Evolutionary conservation across 2,888 invertebrate genomes (phyloP), one percentile per base, ranked within the genome.

Genomic region (Macropis europaea): DNA sequence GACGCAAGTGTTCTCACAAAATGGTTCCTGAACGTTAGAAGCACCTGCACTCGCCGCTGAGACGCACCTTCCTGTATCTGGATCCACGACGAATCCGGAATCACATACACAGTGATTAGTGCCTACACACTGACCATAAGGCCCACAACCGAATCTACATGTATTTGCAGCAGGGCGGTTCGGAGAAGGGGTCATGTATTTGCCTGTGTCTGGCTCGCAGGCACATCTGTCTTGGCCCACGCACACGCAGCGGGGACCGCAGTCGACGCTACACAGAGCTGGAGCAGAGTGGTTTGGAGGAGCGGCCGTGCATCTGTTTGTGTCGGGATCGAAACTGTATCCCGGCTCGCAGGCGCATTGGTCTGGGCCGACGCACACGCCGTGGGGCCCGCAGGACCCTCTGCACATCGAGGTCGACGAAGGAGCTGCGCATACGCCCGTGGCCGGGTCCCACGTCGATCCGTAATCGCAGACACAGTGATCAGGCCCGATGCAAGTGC

Each of bases 81-180:
- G 50, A 2, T 81, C 73, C 11, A 2, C 92, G 60, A 90, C 87
- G 66, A 85, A 91, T 3, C 92, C 92, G 1, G 85, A 82, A 74
- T 90, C 88, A 81, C 94, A 94, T 1, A 89, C 88, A 82, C 94
- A 94, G 22, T 90, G 89, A 62, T 93, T 92, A 0, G 92, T 92
- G 0, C 90, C 92, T 0, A 91, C 86, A 75, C 93, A 90, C 66
- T 89, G 81, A 0, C 92, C 92, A 77, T 92, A 91, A 0, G 68
- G 81, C 0, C 75, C 77, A 64, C 91, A 91, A 1, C 85, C 91
- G 80, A 78, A 88, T 24, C 60, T 63, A 43, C 85, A 87, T n/a
- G n/a, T n/a, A n/a, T n/a, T n/a, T n/a, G n/a, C n/a, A n/a, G n/a
- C n/a, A n/a, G n/a, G n/a, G n/a, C n/a, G 2, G 9, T n/a, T 11